Evolutionary conservation across 2,888 invertebrate species (phyloP).

Genomic region (Oxyscelio sp.): DNA sequence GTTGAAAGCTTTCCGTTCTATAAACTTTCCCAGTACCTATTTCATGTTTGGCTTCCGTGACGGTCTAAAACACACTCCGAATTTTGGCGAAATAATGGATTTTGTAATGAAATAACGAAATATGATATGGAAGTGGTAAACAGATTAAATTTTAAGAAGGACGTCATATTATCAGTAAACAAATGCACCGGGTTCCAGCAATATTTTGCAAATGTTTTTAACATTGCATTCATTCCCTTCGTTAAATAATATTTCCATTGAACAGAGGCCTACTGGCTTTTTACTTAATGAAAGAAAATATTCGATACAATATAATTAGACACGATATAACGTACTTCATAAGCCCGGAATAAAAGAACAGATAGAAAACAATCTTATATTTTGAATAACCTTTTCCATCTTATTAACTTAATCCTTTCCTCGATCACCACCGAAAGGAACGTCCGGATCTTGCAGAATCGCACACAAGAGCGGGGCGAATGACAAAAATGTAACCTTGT

Average conservation of each 20-base stretch:
- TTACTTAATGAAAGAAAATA: slow-evolving; percentile 27
- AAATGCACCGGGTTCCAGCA: neutral
- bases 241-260: slow-evolving; percentile 26
- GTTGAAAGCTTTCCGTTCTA: slow-evolving; percentile 50
- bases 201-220: slow-evolving; percentile 12
- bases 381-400: too few relatives aligned
- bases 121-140: slow-evolving; percentile 35
- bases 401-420: too few relatives aligned
- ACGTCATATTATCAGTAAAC: slow-evolving; percentile 39
- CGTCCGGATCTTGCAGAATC: too few relatives aligned
- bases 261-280: neutral
- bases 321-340: too few relatives aligned
- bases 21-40: slow-evolving; percentile 42
- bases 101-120: slow-evolving; percentile 67
- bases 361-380: too few relatives aligned
- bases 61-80: slow-evolving; percentile 37
- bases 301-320: too few relatives aligned
- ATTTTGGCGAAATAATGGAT: slow-evolving; percentile 62
- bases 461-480: too few relatives aligned
- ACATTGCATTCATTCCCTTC: slow-evolving; percentile 3
- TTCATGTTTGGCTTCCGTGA: slow-evolving; percentile 48
- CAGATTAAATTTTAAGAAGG: slow-evolving; percentile 52
- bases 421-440: too few relatives aligned
- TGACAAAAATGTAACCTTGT: too few relatives aligned
- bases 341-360: too few relatives aligned